Evolutionary conservation across 1,140 invertebrate species (phyloP), one percentile per base, ranked within the genome.

Genomic region (Diuraphis noxia): DNA sequence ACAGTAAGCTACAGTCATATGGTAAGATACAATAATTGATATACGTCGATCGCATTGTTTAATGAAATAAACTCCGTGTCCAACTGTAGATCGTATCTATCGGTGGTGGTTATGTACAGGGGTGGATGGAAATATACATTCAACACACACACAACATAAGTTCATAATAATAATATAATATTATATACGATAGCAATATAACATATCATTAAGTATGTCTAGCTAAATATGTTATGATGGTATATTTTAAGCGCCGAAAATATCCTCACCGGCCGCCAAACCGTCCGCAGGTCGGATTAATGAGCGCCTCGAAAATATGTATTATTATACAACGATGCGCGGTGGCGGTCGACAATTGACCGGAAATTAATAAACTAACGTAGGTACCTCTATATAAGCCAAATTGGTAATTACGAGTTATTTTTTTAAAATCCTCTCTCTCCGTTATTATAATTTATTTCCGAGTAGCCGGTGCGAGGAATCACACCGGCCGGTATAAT

Each of bases 361-460:
- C 88, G 88, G 88, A 77, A 77, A 89, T 89, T 89, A 89, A 89
- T 89, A 89, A 89, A 77, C 88, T 34, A 89, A 43, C 49, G 34
- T 87, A 13, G 23, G 13, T 72, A 49, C 46, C 46, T 49, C 46
- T 49, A 82, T 41, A 63, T 25, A 38, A 56, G 52, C 87, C 87
- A 36, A 56, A 72, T 25, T 63, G 52, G 87, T 72, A 36, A 88
- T 88, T 88, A 88, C 38, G 40, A 25, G n/a, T n/a, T 63, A 38
- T 41, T 41, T 63, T 52, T 52, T 40, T 49, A 30, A 52, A 38
- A 85, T 86, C 25, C n/a, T 86, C 84, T 38, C n/a, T 86, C 84
- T 38, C 23, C 46, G n/a, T 86, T 34, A 36, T 86, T 49, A 30
- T 84, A n/a, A 72, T 72, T 72, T n/a, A 46, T 34, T 36, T 38